Base-by-base conservation (phyloP, 1,140 invertebrate genomes). In the Eriosoma lanigerum region DNA sequence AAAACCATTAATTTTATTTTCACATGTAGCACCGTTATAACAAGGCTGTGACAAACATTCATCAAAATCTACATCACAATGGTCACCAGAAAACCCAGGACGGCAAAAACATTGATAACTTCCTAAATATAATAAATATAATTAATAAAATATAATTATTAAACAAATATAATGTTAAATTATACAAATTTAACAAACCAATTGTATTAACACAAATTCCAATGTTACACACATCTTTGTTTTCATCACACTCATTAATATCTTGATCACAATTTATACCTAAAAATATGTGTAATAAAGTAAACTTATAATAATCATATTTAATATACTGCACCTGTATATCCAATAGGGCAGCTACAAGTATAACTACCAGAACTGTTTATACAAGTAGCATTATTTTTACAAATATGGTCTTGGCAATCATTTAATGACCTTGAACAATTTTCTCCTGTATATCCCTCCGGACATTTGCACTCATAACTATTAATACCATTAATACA, bases 401-500 rank as follows among this genome's bases (percentile, higher is more conserved):
- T 83, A 83, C 90, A 91, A 19, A 89, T 88, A 81, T 87, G 87
- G 21, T 84, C 82, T 8, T 84, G 84, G 82, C 90, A 91, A 60
- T 89, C 88, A 83, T 90, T 87, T 44, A 89, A 85, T 81, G 90
- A 87, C 46, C 54, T 72, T 29, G 66, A 44, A 84, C 93, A 94
- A 83, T 94, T 91, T 24, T 91, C 86, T 0, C 94, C 94, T 0
- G 94, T 95, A 84, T 92, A 94, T 0, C 94, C 94, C 44, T 94
- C 87, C 24, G 92, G 90, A 86, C 95, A 97, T 15, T 94, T 92
- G 86, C 97, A 99, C 83, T 94, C 92, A 86, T 94, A 96, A 17
- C 91, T 92, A 85, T 95, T 93, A 1, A 96, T 93, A n/a, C 92
- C 88, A 85, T 96, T 94, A 82, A 96, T 95, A 85, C 96, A 97